These are phyloP conservation scores for Lobophora halterata DNA, from an alignment of 2,888 invertebrate species.

Conservation along the genomic window DNA sequence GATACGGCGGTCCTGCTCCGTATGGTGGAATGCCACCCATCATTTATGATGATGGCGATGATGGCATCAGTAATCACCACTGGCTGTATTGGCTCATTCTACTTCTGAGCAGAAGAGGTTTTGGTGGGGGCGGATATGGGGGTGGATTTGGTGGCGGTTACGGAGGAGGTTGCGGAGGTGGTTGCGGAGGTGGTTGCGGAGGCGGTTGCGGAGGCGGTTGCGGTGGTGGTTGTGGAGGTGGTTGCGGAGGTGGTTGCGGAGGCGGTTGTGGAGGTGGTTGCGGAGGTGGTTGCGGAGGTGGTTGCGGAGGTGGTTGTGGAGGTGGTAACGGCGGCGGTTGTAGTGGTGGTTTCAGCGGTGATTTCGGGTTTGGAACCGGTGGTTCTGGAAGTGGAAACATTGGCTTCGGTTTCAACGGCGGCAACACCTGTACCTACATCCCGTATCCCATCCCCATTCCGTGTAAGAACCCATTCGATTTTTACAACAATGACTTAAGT, in stretches of 20 bases:
- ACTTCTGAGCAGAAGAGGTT: conserved; percentile 39
- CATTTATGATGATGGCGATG: conserved; percentile 37
- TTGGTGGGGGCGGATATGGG: conserved; percentile 18
- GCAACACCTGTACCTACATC: conserved; percentile 12
- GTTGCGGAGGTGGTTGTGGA: conserved; percentile 18
- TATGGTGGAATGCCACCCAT: conserved; percentile 41
- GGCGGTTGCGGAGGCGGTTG: conserved; percentile 17
- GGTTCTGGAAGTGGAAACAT: conserved; percentile 13
- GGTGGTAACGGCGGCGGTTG: conserved; percentile 18
- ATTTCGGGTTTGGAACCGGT: conserved; percentile 7
- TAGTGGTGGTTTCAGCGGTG: conserved; percentile 4
- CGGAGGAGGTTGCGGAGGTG: conserved; percentile 22
- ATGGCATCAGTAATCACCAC: conserved; percentile 36
- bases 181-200: conserved; percentile 24
- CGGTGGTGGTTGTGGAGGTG: conserved; percentile 21
- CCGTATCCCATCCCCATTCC: conserved; percentile 7
- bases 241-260: conserved; percentile 15
- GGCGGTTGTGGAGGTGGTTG: conserved; percentile 19
- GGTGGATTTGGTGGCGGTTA: conserved; percentile 25
- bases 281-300: conserved; percentile 14
- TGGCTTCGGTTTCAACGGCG: conserved; percentile 17
- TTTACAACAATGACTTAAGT: neutral
- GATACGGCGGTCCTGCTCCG: conserved; percentile 15
- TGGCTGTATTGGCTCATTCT: conserved; percentile 52
- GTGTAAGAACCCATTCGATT: neutral